Percentiles rank a stretch among this genome's conserved stretches.
These are phyloP conservation scores for Amphiprion ocellaris DNA, from an alignment of 2,113 vertebrate species.

Conservation along the genomic window DNA sequence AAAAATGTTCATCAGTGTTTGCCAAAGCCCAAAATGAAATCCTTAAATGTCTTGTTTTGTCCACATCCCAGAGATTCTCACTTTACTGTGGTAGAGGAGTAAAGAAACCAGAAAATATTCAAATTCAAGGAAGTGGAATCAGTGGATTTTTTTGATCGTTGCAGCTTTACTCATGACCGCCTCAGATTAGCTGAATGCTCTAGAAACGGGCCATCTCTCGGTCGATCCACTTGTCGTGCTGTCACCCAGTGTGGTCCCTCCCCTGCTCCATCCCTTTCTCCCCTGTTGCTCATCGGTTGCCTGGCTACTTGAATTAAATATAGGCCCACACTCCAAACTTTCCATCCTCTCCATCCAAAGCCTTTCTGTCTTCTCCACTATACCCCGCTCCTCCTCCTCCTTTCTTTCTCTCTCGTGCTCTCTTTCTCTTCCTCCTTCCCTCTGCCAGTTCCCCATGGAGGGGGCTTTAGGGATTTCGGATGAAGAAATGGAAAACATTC, in stretches of 20 bases:
- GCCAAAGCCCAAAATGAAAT: too few relatives aligned
- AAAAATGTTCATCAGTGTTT: too few relatives aligned
- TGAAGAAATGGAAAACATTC: constrained; percentile 88
- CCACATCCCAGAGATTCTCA: too few relatives aligned
- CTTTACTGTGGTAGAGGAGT: too few relatives aligned
- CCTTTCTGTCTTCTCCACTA: constrained; percentile 70
- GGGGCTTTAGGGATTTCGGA: constrained; percentile 78
- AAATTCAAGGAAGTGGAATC: too few relatives aligned
- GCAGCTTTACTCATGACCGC: not conserved
- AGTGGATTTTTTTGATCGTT: too few relatives aligned
- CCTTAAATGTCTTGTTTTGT: too few relatives aligned
- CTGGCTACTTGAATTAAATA: constrained; percentile 86
- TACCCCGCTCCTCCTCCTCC: constrained; percentile 13
- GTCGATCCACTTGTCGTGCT: constrained; percentile 40
- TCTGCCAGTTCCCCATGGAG: constrained; percentile 73
- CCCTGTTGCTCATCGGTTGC: constrained; percentile 83
- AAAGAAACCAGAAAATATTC: too few relatives aligned
- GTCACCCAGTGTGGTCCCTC: constrained; percentile 73
- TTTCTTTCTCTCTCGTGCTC: not conserved
- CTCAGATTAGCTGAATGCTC: constrained; percentile 22
- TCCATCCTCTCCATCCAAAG: constrained; percentile 83
- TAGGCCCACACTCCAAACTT: constrained; percentile 83
- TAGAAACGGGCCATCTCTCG: constrained; percentile 16
- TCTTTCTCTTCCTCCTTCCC: constrained; percentile 35
- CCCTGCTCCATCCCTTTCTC: constrained; percentile 70